Base-by-base conservation (phyloP, 2,797 vertebrate species). In the Anas capensis region DNA sequence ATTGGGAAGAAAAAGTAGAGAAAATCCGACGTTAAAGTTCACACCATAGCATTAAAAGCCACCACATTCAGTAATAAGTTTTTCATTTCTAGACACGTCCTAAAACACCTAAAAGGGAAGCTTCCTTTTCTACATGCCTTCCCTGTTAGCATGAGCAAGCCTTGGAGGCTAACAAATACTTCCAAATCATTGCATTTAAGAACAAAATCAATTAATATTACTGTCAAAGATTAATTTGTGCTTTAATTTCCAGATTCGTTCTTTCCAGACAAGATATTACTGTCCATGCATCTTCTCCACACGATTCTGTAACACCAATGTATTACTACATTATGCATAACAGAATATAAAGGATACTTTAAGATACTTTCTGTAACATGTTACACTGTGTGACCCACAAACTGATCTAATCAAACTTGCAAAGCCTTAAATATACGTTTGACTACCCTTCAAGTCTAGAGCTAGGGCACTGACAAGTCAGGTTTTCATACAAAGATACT, bases 221-320 rank as follows among this genome's bases (percentile, higher is more conserved):
- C 54, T 91, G 54, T 56, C 77, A 91, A 84, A 82, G 29, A 78
- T 56, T 90, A 84, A 83, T 49, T 29, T 93, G 42, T 87, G 36
- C 36, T 73, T 68, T 85, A 85, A 85, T 76, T 84, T 80, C 64
- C 48, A 5, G 54, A 72, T 73, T 62, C 86, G 72, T 70, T 46
- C 42, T 66, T 69, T 82, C 80, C 33, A 91, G 24, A 73, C 42
- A 90, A 40, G 51, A 66, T 10, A 90, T 7, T 82, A 56, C 34
- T 77, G 60, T 66, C n/a, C 11, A 64, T 19, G 19, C 48, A 86
- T 76, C 53, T 64, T 82, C 84, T 87, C 71, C 24, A 42, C 17
- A 58, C 36, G 40, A 94, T 42, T 44, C 44, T 62, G 3, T 12
- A 88, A 83, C 6, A 90, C n/a, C 31, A 72, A 49, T 6, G 4